Conservation (phyloP, 2,113 vertebrate genomes). For the Gambusia affinis region DNA sequence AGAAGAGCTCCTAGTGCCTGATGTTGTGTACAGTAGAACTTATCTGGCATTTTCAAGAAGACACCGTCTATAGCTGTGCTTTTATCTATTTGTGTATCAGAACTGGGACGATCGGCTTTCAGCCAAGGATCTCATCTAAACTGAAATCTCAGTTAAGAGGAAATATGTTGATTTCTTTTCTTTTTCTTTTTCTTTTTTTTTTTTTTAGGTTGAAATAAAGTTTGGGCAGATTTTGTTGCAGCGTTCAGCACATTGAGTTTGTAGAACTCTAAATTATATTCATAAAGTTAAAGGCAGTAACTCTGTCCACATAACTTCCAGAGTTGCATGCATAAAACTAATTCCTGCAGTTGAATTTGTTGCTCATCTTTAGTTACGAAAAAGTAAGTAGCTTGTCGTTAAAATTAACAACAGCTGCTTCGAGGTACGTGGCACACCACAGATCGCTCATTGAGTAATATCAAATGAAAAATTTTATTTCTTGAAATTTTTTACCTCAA, state of each 20-base stretch:
- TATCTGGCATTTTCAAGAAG: too few relatives aligned
- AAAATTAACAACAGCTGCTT: too few relatives aligned
- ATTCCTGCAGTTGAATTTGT: too few relatives aligned
- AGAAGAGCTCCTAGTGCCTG: too few relatives aligned
- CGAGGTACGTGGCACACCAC: too few relatives aligned
- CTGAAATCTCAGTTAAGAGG: too few relatives aligned
- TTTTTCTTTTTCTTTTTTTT: constrained; percentile 2
- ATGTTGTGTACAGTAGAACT: too few relatives aligned
- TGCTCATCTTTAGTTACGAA: too few relatives aligned
- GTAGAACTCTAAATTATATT: constrained; percentile 31
- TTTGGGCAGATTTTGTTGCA: constrained; percentile 21
- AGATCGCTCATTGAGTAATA: neutral
- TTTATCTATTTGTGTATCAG: neutral
- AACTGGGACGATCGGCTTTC: neutral
- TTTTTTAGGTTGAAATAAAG: constrained; percentile 50
- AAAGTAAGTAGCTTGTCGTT: neutral
- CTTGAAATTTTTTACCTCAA: constrained; percentile 81
- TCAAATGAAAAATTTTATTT: neutral
- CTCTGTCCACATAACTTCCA: constrained; percentile 39
- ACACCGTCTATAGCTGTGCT: neutral
- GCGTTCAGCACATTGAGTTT: constrained; percentile 33
- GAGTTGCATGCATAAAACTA: neutral
- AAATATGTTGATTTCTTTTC: too few relatives aligned
- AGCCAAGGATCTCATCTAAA: too few relatives aligned
- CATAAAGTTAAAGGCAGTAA: constrained; percentile 40